phyloP scores from a whole-genome alignment of 2,113 vertebrate species.

The Stigmatopora argus region DNA sequence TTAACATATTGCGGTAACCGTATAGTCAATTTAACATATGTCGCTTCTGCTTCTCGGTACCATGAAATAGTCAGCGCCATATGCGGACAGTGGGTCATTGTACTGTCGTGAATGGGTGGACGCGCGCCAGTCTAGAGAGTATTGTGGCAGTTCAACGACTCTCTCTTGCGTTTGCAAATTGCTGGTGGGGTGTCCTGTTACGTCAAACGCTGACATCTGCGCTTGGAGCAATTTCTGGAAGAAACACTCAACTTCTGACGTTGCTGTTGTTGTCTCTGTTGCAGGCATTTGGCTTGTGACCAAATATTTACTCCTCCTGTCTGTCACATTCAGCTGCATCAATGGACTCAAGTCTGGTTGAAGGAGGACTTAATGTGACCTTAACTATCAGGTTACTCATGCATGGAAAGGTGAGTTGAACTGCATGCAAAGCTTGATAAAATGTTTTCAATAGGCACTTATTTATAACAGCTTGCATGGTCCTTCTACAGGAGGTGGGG shows the following conservation, averaged over 20 bases:
- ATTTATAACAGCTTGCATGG: not conserved
- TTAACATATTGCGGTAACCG: not conserved
- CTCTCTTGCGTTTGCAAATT: conserved; percentile 13
- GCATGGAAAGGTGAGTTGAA: conserved; percentile 85
- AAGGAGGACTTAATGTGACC: conserved; percentile 98
- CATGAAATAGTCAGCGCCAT: conserved; percentile 38
- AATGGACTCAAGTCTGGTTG: conserved; percentile 96
- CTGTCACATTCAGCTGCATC: conserved; percentile 49
- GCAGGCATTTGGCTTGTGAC: conserved; percentile 53
- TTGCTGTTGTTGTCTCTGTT: conserved; percentile 20
- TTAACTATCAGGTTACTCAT: conserved; percentile 97
- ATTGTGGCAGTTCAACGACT: conserved; percentile 34
- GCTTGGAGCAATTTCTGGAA: conserved; percentile 9
- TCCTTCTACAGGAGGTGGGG: conserved; percentile 70
- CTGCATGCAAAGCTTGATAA: not conserved
- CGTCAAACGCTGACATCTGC: conserved; percentile 9
- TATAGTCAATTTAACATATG: not conserved
- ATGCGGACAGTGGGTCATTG: conserved; percentile 59
- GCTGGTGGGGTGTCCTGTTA: not conserved
- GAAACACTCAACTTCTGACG: conserved; percentile 25
- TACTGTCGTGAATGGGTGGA: conserved; percentile 60
- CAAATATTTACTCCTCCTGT: conserved; percentile 56
- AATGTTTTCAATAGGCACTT: not conserved
- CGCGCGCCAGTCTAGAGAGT: conserved; percentile 40
- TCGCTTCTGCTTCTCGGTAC: conserved; percentile 22